phyloP scores from a whole-genome alignment of 2,113 vertebrate genomes.

The Onychostruthus taczanowskii region DNA sequence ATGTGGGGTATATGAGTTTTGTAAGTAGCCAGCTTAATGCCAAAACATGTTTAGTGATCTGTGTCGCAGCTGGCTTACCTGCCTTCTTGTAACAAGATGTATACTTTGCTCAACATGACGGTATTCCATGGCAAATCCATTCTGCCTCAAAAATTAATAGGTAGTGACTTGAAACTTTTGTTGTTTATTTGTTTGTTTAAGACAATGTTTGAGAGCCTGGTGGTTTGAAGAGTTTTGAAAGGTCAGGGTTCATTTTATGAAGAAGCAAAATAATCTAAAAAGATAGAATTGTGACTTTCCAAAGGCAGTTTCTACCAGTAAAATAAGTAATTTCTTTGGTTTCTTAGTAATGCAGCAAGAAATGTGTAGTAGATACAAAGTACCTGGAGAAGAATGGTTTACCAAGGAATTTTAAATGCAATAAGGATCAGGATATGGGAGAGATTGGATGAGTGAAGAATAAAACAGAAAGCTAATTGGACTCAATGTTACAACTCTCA shows the following conservation, averaged over 20 bases:
- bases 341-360: background rate
- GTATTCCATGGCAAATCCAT: background rate
- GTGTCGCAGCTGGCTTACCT: background rate
- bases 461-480: background rate
- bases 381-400: background rate
- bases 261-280: background rate
- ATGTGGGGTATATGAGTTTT: background rate
- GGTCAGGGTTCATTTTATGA: background rate
- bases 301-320: background rate
- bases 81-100: background rate
- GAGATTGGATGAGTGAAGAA: background rate
- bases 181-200: background rate
- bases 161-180: background rate
- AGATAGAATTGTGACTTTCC: background rate
- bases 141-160: background rate
- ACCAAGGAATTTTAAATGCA: background rate
- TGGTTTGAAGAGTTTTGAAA: background rate
- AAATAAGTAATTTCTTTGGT: fast-evolving
- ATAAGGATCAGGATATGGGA: background rate
- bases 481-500: background rate
- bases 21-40: slow-evolving; percentile 9
- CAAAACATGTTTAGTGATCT: background rate
- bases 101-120: background rate
- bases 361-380: background rate
- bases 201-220: background rate